Evolutionary conservation across 2,113 vertebrate species (phyloP).

Genomic region (Hyperopisus bebe): DNA sequence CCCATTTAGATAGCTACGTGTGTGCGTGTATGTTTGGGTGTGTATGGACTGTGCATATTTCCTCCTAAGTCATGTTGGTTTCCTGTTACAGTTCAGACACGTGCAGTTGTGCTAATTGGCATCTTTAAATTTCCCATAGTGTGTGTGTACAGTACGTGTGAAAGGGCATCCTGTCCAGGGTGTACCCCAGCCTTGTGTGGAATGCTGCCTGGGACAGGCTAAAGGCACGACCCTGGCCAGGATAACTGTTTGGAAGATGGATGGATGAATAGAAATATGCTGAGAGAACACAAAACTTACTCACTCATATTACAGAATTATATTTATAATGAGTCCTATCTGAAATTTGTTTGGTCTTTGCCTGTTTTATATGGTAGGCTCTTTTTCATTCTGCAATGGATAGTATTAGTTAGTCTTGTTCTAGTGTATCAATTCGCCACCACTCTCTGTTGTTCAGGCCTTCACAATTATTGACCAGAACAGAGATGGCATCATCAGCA

Average conservation of each 20-base stretch:
- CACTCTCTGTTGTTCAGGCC: slow-evolving; percentile 55
- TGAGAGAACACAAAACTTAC: background rate
- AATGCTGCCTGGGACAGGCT: background rate
- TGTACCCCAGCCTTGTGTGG: background rate
- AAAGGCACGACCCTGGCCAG: background rate
- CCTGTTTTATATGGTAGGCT: background rate
- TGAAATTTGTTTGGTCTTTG: background rate
- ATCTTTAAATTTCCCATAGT: background rate
- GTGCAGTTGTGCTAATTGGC: background rate
- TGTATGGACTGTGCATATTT: background rate
- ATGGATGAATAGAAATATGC: background rate
- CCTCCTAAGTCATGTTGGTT: background rate
- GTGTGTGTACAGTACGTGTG: background rate
- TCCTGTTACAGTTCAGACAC: background rate
- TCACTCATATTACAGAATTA: background rate
- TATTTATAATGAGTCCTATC: background rate
- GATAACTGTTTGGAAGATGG: background rate
- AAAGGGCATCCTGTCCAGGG: background rate
- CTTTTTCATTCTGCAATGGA: background rate
- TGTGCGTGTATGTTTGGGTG: background rate
- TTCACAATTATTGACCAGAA: slow-evolving; percentile 93
- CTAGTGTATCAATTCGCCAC: background rate
- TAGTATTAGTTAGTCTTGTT: background rate
- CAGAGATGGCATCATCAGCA: slow-evolving; percentile 87
- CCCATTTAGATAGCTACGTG: too few species aligned